These are phyloP conservation scores for Hippocampus kuda DNA, from an alignment of 2,797 vertebrate genomes.

Conservation along the genomic window DNA sequence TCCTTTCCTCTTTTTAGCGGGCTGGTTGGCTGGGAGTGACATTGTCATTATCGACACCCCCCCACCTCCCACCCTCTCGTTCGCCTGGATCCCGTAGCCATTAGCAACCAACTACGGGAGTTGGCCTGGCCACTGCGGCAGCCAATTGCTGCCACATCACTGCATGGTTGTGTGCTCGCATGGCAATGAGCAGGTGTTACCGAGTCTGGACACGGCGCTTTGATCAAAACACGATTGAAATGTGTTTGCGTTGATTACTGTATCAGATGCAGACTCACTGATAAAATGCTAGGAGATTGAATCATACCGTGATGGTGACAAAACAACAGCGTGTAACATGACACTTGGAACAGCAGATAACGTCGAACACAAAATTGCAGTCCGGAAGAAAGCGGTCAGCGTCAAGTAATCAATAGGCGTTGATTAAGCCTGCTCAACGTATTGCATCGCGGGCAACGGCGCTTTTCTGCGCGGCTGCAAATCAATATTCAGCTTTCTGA, in stretches of 20 bases:
- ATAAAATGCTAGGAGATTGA: slow-evolving; percentile 26
- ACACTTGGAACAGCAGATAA: slow-evolving; percentile 16
- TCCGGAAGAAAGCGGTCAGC: slow-evolving; percentile 37
- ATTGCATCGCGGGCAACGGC: slow-evolving; percentile 49
- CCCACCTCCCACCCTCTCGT: slow-evolving; percentile 14
- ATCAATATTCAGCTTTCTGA: slow-evolving; percentile 58
- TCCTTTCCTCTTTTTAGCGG: slow-evolving; percentile 44
- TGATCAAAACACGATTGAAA: slow-evolving; percentile 31
- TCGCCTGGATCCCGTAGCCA: slow-evolving; percentile 64
- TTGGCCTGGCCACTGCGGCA: slow-evolving; percentile 49
- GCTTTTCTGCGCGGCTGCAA: slow-evolving; percentile 32
- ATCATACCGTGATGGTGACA: slow-evolving; percentile 15
- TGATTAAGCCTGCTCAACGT: slow-evolving; percentile 58
- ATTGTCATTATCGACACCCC: slow-evolving; percentile 64
- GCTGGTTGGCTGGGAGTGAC: slow-evolving; percentile 55
- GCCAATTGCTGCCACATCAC: slow-evolving; percentile 61
- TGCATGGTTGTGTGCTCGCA: slow-evolving; percentile 52
- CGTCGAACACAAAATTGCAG: slow-evolving; percentile 29
- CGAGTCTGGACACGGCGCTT: slow-evolving; percentile 14
- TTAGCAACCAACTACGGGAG: slow-evolving; percentile 61
- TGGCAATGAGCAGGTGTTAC: slow-evolving; percentile 64
- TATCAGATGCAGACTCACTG: slow-evolving; percentile 42
- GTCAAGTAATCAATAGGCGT: slow-evolving; percentile 55
- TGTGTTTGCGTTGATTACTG: slow-evolving; percentile 43
- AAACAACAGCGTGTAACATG: slow-evolving; percentile 3